phyloP scores from a whole-genome alignment of 1,140 invertebrate species.

The Campoletis sonorensis region DNA sequence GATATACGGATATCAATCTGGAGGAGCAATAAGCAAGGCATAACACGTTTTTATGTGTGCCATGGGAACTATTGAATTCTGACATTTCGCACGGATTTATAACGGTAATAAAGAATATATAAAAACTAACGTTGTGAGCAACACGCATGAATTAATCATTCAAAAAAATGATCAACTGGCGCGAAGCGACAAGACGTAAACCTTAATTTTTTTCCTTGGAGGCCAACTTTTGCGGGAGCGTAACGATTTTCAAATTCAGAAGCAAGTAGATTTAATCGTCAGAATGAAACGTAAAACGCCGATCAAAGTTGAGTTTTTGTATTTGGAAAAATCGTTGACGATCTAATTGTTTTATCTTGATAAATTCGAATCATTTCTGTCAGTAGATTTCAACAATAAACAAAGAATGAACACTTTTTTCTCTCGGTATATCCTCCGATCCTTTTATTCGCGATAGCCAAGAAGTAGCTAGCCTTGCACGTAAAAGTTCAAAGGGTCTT shows the following conservation, averaged over 20 bases:
- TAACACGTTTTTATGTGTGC: conserved; percentile 41
- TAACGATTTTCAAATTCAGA: too few species aligned
- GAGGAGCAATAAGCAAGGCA: conserved; percentile 35
- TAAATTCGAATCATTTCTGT: not conserved
- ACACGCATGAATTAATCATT: not conserved
- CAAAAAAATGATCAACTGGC: not conserved
- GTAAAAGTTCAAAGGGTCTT: not conserved
- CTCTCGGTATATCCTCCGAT: not conserved
- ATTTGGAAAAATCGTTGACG: too few species aligned
- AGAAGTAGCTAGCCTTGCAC: not conserved
- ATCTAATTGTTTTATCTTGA: not conserved
- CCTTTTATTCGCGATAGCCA: not conserved
- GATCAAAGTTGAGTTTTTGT: too few species aligned
- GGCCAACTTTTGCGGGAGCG: too few species aligned
- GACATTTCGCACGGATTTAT: conserved; percentile 26
- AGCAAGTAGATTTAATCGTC: too few species aligned
- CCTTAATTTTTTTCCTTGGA: too few species aligned
- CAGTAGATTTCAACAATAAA: not conserved
- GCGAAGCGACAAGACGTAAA: not conserved
- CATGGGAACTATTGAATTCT: conserved; percentile 27
- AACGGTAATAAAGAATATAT: not conserved
- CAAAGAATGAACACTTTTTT: not conserved
- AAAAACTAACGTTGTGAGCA: not conserved
- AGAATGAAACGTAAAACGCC: too few species aligned
- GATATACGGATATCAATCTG: conserved; percentile 22